Conservation (phyloP, 2,888 invertebrate genomes). For the Zonitis immaculata region DNA sequence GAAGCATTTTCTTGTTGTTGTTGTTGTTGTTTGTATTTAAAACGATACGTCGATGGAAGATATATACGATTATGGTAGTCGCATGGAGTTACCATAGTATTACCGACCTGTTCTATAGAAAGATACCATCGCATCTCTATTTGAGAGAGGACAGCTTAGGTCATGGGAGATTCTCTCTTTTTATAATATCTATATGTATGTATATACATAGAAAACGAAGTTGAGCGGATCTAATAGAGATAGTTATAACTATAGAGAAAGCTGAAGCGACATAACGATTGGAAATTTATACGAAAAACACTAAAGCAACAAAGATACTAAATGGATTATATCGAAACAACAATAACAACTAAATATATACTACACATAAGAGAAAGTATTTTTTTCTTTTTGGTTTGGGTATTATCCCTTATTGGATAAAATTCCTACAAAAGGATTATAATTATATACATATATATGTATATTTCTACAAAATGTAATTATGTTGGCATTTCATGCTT, state of each 20-base stretch:
- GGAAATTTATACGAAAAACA: background rate
- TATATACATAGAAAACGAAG: background rate
- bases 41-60: conserved; percentile 14
- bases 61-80: conserved; percentile 14
- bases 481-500: background rate
- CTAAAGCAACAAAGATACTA: background rate
- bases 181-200: background rate
- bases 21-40: conserved; percentile 1
- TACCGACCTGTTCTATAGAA: background rate
- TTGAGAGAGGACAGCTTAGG: conserved; percentile 1
- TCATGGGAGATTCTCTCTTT: background rate
- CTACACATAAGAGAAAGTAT: background rate
- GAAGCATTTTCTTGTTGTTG: conserved; percentile 11
- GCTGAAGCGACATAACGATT: background rate
- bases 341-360: background rate
- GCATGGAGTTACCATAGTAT: conserved; percentile 8
- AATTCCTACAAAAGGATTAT: background rate
- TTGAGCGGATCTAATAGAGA: background rate
- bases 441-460: too few species aligned
- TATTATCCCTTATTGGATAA: background rate
- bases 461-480: background rate
- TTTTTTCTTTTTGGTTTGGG: too few species aligned
- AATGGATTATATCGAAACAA: background rate
- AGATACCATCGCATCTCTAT: background rate
- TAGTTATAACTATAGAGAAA: background rate